Conservation (phyloP, 2,113 vertebrate genomes). For the Zapus hudsonius region DNA sequence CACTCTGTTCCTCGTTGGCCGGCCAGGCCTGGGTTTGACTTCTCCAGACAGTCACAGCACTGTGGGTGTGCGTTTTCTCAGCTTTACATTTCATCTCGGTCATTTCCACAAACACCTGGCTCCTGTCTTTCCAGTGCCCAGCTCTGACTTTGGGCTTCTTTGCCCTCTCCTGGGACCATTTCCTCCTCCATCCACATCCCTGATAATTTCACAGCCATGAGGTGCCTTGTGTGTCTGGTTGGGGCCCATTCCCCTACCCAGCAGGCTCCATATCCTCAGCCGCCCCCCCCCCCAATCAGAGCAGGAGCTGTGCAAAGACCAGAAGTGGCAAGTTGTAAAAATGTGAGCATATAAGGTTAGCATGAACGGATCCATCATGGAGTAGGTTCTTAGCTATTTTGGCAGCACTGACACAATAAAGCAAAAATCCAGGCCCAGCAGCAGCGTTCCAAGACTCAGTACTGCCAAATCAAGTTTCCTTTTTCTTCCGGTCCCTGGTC, state of each 20-base stretch:
- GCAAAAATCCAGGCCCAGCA: not conserved
- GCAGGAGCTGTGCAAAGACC: not conserved
- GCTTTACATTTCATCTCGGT: not conserved
- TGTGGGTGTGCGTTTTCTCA: not conserved
- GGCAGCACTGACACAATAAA: not conserved
- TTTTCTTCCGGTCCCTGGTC: not conserved
- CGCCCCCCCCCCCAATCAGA: not conserved
- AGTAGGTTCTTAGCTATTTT: not conserved
- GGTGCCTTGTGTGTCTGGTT: not conserved
- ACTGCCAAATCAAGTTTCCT: not conserved
- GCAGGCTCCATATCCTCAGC: not conserved
- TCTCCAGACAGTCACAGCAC: not conserved
- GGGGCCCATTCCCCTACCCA: not conserved
- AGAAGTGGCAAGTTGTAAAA: not conserved
- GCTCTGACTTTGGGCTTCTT: not conserved
- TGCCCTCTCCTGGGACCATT: not conserved
- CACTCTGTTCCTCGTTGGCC: not conserved
- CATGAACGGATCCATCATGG: not conserved
- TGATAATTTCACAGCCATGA: not conserved
- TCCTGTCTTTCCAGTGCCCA: not conserved
- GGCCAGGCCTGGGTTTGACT: not conserved
- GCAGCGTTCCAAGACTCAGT: not conserved
- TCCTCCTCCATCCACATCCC: not conserved
- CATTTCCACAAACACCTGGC: constrained; percentile 13
- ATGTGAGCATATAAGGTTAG: not conserved